Evolutionary conservation across 2,888 invertebrate genomes (phyloP).

Genomic region (Pocota personata): DNA sequence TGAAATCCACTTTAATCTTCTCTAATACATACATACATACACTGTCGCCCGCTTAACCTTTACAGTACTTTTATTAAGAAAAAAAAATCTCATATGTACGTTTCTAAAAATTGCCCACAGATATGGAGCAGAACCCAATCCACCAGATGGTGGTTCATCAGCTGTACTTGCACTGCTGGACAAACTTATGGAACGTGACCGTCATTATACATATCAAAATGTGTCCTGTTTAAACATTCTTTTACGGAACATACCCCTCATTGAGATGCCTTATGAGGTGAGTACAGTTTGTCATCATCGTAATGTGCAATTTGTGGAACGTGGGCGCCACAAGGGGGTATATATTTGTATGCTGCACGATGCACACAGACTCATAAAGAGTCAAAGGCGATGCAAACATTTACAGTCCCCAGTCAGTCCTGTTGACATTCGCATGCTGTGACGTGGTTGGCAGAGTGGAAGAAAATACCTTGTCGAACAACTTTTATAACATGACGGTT

Average conservation of each 20-base stretch:
- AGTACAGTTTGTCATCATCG: constrained; percentile 68
- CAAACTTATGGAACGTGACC: constrained; percentile 85
- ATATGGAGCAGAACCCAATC: constrained; percentile 87
- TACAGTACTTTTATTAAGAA: no score
- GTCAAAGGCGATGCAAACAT: constrained; percentile 22
- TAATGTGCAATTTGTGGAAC: constrained; percentile 58
- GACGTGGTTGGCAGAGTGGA: not conserved
- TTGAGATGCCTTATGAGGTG: constrained; percentile 84
- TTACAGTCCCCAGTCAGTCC: not conserved
- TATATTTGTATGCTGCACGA: not conserved
- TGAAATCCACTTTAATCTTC: no score
- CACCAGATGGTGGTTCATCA: constrained; percentile 85
- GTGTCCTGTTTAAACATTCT: constrained; percentile 88
- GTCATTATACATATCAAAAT: constrained; percentile 88
- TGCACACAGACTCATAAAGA: not conserved
- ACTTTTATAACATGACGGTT: constrained; percentile 2
- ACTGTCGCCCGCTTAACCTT: no score
- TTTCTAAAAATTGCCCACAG: constrained; percentile 78
- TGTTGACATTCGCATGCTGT: not conserved
- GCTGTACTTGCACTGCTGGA: constrained; percentile 87
- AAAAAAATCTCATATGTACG: not conserved
- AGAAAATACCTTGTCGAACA: constrained; percentile 18
- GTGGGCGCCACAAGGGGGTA: constrained; percentile 24
- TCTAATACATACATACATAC: no score
- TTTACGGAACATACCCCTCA: constrained; percentile 86